Conservation (phyloP, 1,140 invertebrate genomes). For the Trachymyrmex cornetzi region DNA sequence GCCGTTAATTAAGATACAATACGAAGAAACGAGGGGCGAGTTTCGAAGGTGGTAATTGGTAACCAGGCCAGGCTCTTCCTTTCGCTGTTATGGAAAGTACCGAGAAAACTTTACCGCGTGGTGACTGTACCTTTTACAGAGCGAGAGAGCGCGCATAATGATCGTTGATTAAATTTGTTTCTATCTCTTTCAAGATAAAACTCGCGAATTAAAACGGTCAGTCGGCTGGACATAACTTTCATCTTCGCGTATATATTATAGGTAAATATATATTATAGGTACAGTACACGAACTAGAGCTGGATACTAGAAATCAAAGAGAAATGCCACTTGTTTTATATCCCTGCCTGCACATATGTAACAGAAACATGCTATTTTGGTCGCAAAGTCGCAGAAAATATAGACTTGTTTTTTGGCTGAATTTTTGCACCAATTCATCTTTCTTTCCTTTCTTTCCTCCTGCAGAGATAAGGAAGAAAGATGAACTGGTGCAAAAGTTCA, state of each 20-base stretch:
- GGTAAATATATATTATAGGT: too few relatives aligned
- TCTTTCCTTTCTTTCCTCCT: too few relatives aligned
- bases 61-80: constrained; percentile 63
- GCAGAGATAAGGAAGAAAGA: too few relatives aligned
- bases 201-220: constrained; percentile 71
- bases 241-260: background rate
- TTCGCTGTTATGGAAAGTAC: constrained; percentile 64
- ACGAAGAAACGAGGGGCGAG: constrained; percentile 62
- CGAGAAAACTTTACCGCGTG: constrained; percentile 68
- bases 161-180: constrained; percentile 75
- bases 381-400: too few relatives aligned
- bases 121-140: constrained; percentile 68
- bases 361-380: too few relatives aligned
- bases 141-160: constrained; percentile 72
- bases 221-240: constrained; percentile 22
- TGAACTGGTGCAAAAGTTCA: too few relatives aligned
- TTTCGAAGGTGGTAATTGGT: constrained; percentile 74
- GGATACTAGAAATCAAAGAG: constrained; percentile 21
- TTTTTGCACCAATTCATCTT: too few relatives aligned
- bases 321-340: background rate
- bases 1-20: constrained; percentile 75
- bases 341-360: too few relatives aligned
- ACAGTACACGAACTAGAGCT: background rate
- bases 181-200: constrained; percentile 58
- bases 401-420: too few relatives aligned